These are phyloP conservation scores for Synanceia verrucosa DNA, from an alignment of 2,797 vertebrate genomes.

Conservation along the genomic window DNA sequence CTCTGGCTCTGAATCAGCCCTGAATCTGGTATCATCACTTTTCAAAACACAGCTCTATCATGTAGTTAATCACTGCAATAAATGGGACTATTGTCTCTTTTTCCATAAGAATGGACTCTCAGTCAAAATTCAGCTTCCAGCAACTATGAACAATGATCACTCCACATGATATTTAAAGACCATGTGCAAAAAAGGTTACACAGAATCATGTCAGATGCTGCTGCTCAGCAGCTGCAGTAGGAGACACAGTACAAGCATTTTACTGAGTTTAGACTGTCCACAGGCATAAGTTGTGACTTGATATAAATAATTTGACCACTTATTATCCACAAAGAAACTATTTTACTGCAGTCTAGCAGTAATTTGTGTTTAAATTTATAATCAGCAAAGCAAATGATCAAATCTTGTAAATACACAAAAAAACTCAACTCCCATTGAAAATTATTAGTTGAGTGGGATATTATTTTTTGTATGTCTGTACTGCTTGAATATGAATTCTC, in stretches of 20 bases:
- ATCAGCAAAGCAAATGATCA: background rate
- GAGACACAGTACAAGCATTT: constrained; percentile 27
- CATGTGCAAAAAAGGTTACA: background rate
- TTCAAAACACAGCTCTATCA: constrained; percentile 15
- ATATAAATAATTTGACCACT: constrained; percentile 23
- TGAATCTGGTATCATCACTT: too few species aligned
- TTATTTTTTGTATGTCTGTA: background rate
- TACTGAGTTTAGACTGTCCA: constrained; percentile 23
- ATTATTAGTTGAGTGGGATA: background rate
- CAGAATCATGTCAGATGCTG: constrained; percentile 4
- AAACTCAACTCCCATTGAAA: background rate
- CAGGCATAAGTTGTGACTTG: background rate
- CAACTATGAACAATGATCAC: constrained; percentile 21
- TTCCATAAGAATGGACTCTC: background rate
- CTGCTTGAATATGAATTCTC: constrained; percentile 17
- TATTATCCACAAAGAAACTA: background rate
- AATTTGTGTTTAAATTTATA: background rate
- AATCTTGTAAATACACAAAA: too few species aligned
- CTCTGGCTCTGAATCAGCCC: too few species aligned
- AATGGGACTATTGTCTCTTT: constrained; percentile 2
- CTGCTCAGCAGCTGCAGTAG: constrained; percentile 5
- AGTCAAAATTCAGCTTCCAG: constrained; percentile 24
- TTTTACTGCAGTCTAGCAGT: background rate
- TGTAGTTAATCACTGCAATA: constrained; percentile 11
- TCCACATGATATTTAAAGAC: constrained; percentile 8